Base-by-base conservation (phyloP, 2,113 vertebrate genomes). In the Hassar affinis region DNA sequence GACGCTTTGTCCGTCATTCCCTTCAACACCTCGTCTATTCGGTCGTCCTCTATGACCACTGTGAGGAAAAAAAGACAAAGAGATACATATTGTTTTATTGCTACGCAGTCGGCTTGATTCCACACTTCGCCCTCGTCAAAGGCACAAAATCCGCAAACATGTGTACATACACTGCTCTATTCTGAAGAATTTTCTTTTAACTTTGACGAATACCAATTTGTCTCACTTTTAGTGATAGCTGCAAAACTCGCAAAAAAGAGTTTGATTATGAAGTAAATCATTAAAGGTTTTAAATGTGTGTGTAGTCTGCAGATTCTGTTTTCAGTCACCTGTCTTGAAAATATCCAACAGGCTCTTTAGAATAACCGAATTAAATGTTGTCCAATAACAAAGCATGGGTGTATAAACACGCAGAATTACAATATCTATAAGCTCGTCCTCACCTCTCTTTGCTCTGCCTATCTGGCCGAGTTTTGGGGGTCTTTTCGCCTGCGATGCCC, bases 41-140 rank as follows among this genome's bases (percentile, higher is more conserved):
- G 95, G 95, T 99, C 97, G 91, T 98, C 97, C 93, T 99, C 97
- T 93, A 98, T 99, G 90, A 98, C 97, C 94, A 99, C 97, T 98
- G 97, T 83, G 57, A 86, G 75, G 49, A 68, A 42, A 42, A 69
- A n/a, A 78, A 15, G n/a, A 59, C 15, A 78, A 54, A 9, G 25
- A 38, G 7, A 77, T 45, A 12, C 22, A 66, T 51, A 78, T 3
- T 74, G 45, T 38, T 38, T 62, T 59, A 64, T 38, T 59, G 9
- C 61, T 49, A 30, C 25, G 69, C 71, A 74, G 14, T 33, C 10
- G 51, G 25, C 12, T 7, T 14, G 2, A 33, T 20, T 57, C 52
- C 49, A 15, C 12, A 51, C 25, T 27, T 30, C 14, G 6, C 30
- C n/a, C 4, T 14, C n/a, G 59, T 10, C 1, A 0, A 15, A 18